Evolutionary conservation across 1,140 invertebrate species (phyloP), one percentile per base, ranked within the genome.

Genomic region (Heliconius congener): DNA sequence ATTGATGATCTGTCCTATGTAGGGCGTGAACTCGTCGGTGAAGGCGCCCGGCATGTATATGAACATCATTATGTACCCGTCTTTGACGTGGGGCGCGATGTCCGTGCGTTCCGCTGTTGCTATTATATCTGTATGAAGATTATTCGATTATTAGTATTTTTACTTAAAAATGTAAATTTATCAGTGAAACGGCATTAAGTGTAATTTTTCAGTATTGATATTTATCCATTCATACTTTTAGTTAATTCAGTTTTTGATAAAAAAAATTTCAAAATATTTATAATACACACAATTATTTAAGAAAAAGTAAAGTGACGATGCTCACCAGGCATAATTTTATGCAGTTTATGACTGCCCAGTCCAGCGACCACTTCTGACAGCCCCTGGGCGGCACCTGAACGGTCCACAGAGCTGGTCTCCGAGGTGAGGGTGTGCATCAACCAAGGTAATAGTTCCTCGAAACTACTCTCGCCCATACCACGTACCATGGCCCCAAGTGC

Each of bases 21-120:
- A 99, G 1, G 97, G 97, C 8, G 98, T 98, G 91, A 99, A 99
- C 87, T 99, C 98, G 73, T 97, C 96, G 3, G 97, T 98, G 94
- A 99, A 99, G 1, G 99, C 98, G 80, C 97, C 97, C 1, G 99
- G 99, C 97, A 99, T 98, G 93, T 99, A 99, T 90, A 99, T 99
- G 92, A 99, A 99, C 98, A 99, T 99, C 98, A 99, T 99, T 72
- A 99, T 99, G 94, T 99, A 99, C 39, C 99, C 99, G 95, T 99
- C 99, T 87, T 99, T 98, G 0, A 99, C 99, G 93, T 99, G 98
- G 2, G 99, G 98, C 18, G 98, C 98, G 84, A 99, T 98, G 92
- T 99, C 99, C 1, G 97, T 97, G 79, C 98, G 95, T 94, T 99
- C 98, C 0, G 99, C 98, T 0, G 99, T 99, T 42, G 97, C 96